phyloP scores from a whole-genome alignment of 2,113 vertebrate genomes.

The Probosciger aterrimus region DNA sequence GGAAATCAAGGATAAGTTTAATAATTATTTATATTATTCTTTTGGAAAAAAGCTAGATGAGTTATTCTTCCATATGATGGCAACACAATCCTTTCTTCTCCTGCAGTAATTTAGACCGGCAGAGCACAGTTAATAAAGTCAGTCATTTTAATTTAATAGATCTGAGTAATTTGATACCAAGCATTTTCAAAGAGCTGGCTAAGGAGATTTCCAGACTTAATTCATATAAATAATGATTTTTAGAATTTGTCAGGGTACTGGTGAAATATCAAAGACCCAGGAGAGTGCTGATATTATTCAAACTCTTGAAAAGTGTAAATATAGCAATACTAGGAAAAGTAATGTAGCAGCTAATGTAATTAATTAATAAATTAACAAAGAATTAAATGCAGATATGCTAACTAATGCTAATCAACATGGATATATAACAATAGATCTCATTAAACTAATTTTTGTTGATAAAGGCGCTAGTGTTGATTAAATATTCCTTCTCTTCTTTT shows the following conservation, averaged over 20 bases:
- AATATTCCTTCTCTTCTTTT: constrained; percentile 11
- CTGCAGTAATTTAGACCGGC: neutral
- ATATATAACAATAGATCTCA: constrained; percentile 6
- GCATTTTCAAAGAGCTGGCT: neutral
- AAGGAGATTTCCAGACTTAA: neutral
- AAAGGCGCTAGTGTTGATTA: neutral
- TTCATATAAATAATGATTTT: neutral
- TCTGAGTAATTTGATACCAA: neutral
- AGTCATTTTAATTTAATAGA: constrained; percentile 22
- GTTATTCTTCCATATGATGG: neutral
- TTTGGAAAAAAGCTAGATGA: neutral
- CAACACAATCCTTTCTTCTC: constrained; percentile 5
- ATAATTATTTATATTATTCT: neutral
- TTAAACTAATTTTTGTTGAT: constrained; percentile 15
- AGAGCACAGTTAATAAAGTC: neutral
- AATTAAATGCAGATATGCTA: constrained; percentile 16
- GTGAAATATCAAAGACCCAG: neutral
- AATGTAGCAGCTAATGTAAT: neutral
- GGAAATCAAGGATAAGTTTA: neutral
- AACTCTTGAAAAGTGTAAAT: neutral
- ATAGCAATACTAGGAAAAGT: neutral
- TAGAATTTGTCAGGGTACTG: neutral
- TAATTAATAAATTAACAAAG: neutral
- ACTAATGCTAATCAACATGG: neutral
- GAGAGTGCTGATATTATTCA: neutral